These are phyloP conservation scores for Gastracanthus pulcherrimus DNA, from an alignment of 2,888 invertebrate genomes.

Conservation along the genomic window DNA sequence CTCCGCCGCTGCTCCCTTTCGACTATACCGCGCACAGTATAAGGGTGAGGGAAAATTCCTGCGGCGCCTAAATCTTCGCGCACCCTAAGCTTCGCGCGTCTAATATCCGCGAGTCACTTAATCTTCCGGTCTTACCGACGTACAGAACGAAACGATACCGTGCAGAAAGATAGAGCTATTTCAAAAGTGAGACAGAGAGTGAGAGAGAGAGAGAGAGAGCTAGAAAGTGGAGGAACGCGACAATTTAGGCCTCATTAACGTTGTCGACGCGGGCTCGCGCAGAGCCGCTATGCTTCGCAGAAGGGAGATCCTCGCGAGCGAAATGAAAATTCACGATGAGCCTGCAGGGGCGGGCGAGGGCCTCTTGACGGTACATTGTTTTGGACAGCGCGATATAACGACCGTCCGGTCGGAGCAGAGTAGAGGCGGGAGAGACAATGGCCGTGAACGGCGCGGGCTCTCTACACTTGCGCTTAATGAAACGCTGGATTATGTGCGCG, in stretches of 20 bases:
- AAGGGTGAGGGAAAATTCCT: constrained; percentile 36
- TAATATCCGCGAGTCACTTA: constrained; percentile 53
- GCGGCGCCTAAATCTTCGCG: constrained; percentile 45
- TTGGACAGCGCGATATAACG: constrained; percentile 53
- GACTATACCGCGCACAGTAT: not conserved
- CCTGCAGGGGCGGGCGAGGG: constrained; percentile 7
- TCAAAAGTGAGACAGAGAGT: too few relatives aligned
- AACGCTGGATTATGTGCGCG: constrained; percentile 51
- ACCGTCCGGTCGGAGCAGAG: constrained; percentile 12
- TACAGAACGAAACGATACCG: too few relatives aligned
- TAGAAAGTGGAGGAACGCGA: not conserved
- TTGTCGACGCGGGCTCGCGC: constrained; percentile 5
- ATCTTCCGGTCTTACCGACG: constrained; percentile 22
- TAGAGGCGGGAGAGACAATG: constrained; percentile 34
- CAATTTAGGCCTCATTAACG: constrained; percentile 53
- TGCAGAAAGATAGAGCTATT: too few relatives aligned
- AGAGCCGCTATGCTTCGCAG: not conserved
- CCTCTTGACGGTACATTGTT: constrained; percentile 55
- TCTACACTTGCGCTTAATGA: constrained; percentile 50
- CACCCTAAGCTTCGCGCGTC: not conserved
- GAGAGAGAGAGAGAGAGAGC: too few relatives aligned
- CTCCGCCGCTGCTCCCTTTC: not conserved
- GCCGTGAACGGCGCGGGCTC: not conserved
- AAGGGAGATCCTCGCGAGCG: not conserved
- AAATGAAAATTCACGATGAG: constrained; percentile 52